A percentile compares a stretch with the other conserved stretches of the same genome.
Evolutionary conservation across 2,888 invertebrate species (phyloP).

Genomic region (Acronicta aceris): DNA sequence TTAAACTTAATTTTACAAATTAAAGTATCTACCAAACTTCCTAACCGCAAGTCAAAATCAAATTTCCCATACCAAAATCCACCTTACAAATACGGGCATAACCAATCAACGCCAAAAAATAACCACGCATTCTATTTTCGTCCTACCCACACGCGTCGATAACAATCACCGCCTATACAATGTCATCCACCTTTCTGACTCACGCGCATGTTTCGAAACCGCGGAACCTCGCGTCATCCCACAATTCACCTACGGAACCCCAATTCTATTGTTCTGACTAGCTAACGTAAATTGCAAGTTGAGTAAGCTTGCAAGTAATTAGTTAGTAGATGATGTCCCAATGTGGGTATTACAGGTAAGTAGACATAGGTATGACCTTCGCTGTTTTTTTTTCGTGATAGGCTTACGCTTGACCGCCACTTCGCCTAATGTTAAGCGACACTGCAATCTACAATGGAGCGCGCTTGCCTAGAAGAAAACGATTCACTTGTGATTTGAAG

Average conservation of each 20-base stretch:
- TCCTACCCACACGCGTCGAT: conserved; percentile 21
- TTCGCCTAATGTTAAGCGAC: too few relatives aligned
- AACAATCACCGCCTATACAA: conserved; percentile 17
- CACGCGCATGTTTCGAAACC: conserved; percentile 25
- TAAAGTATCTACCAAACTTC: too few relatives aligned
- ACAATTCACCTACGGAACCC: conserved; percentile 54
- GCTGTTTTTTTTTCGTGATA: too few relatives aligned
- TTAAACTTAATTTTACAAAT: too few relatives aligned
- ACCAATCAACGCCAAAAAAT: conserved; percentile 13
- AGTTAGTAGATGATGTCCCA: conserved; percentile 29
- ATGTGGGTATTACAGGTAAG: conserved; percentile 15
- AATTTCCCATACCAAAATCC: conserved; percentile 6
- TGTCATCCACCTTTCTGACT: conserved; percentile 38
- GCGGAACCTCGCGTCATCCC: conserved; percentile 48
- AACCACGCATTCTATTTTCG: conserved; percentile 8
- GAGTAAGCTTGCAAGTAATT: conserved; percentile 30
- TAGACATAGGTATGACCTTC: conserved; percentile 1
- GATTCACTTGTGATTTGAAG: too few relatives aligned
- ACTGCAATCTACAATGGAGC: too few relatives aligned
- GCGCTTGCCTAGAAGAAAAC: too few relatives aligned
- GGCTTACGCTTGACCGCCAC: too few relatives aligned
- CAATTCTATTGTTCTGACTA: conserved; percentile 46
- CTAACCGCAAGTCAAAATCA: background rate
- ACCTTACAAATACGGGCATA: conserved; percentile 15
- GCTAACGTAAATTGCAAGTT: conserved; percentile 36